These are phyloP conservation scores for Orchesellides sinensis DNA, from an alignment of 2,888 invertebrate genomes.

Conservation along the genomic window DNA sequence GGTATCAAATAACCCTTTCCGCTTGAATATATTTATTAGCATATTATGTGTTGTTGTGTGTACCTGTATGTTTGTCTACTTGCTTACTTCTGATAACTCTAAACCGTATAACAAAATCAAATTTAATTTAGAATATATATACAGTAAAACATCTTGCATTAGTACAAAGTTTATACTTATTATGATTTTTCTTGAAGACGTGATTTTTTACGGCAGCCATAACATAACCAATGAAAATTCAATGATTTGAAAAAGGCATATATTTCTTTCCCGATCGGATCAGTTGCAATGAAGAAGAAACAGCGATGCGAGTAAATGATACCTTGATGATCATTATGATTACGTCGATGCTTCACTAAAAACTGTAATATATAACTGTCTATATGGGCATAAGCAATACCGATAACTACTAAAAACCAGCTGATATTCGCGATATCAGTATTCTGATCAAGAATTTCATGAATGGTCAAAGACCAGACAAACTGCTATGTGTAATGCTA, in stretches of 20 bases:
- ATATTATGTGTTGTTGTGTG: neutral
- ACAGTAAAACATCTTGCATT: too few relatives aligned
- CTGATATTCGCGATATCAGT: slow-evolving; percentile 32
- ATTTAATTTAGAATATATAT: too few relatives aligned
- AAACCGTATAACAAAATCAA: too few relatives aligned
- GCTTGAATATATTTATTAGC: slow-evolving; percentile 6
- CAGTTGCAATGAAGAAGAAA: neutral
- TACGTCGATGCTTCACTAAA: slow-evolving; percentile 49
- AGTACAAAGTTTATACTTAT: too few relatives aligned
- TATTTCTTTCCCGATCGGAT: slow-evolving; percentile 13
- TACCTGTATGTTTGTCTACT: too few relatives aligned
- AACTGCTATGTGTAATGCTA: slow-evolving; percentile 13
- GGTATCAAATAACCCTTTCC: too few relatives aligned
- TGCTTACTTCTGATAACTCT: too few relatives aligned
- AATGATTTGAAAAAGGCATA: neutral
- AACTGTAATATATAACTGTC: slow-evolving; percentile 29
- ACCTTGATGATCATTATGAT: slow-evolving; percentile 41
- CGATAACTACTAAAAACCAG: slow-evolving; percentile 12
- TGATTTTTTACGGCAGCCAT: neutral
- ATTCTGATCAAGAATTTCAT: slow-evolving; percentile 38
- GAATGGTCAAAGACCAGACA: slow-evolving; percentile 30
- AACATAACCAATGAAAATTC: neutral
- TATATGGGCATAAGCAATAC: neutral
- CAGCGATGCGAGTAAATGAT: slow-evolving; percentile 36
- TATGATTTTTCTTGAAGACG: neutral